Conservation (phyloP, 2,888 invertebrate species). For the Scaptomyza tumidula region DNA sequence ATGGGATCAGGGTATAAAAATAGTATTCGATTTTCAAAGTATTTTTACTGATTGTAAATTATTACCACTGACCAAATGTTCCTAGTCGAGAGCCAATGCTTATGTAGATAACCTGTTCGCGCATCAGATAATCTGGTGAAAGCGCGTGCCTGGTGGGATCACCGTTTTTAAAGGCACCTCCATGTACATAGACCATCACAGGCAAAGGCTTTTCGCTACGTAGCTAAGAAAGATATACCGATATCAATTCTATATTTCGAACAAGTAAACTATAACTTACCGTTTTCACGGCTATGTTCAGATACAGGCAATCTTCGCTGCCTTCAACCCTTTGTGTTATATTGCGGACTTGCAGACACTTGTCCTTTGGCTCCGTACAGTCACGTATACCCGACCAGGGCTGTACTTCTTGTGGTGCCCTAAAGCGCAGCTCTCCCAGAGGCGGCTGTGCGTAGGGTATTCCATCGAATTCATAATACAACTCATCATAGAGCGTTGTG, state of each 20-base stretch:
- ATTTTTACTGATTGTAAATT: too few relatives aligned
- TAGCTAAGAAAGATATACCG: conserved; percentile 41
- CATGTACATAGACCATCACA: conserved; percentile 73
- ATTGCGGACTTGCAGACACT: conserved; percentile 62
- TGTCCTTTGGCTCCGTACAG: conserved; percentile 55
- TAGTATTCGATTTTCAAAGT: too few relatives aligned
- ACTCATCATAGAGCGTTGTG: conserved; percentile 66
- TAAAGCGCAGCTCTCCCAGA: conserved; percentile 68
- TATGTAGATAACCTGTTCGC: conserved; percentile 83
- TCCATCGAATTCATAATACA: conserved; percentile 75
- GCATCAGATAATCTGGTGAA: conserved; percentile 84
- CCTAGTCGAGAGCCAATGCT: conserved; percentile 85
- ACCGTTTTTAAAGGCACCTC: conserved; percentile 59
- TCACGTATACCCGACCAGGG: conserved; percentile 83
- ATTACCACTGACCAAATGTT: conserved; percentile 72
- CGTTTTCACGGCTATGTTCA: conserved; percentile 72
- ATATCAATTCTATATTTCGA: background rate
- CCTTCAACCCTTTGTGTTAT: conserved; percentile 66
- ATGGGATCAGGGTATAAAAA: too few relatives aligned
- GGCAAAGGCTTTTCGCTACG: conserved; percentile 50
- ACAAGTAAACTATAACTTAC: conserved; percentile 12
- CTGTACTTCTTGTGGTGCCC: conserved; percentile 78
- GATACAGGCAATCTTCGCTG: conserved; percentile 77
- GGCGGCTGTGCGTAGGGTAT: conserved; percentile 78
- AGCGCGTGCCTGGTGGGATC: conserved; percentile 70